phyloP scores from a whole-genome alignment of 2,797 vertebrate genomes.

The Pipistrellus nathusii region DNA sequence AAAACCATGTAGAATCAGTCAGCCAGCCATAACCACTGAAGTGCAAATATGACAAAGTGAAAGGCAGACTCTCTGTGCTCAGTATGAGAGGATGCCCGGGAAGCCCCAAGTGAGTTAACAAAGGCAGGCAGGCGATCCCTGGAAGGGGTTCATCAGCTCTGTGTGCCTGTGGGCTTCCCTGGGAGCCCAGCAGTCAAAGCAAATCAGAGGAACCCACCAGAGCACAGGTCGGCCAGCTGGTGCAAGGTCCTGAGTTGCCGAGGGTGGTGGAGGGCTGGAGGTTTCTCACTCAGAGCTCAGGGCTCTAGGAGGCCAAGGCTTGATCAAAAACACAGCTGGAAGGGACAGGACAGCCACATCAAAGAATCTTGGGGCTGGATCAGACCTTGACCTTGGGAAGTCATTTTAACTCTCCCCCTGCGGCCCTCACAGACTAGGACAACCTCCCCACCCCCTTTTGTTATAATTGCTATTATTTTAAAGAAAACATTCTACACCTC shows the following conservation, averaged over 20 bases:
- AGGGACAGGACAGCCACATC: constrained; percentile 72
- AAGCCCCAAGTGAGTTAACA: constrained; percentile 70
- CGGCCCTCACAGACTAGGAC: not conserved
- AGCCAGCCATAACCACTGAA: not conserved
- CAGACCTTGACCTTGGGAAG: constrained; percentile 32
- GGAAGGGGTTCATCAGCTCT: constrained; percentile 57
- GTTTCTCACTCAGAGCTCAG: not conserved
- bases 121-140: constrained; percentile 70
- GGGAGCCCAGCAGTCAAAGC: constrained; percentile 82
- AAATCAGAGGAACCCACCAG: constrained; percentile 78
- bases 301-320: constrained; percentile 55
- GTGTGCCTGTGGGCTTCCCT: constrained; percentile 58
- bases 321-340: constrained; percentile 70
- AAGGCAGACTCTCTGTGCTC: not conserved
- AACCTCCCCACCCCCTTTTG: not conserved
- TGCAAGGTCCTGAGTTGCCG: constrained; percentile 70
- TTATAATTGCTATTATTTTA: not conserved
- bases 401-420: not conserved
- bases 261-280: constrained; percentile 60
- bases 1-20: constrained; percentile 52
- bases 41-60: not conserved
- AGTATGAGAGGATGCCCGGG: constrained; percentile 49
- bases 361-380: not conserved
- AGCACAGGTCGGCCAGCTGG: constrained; percentile 80
- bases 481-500: not conserved